phyloP scores from a whole-genome alignment of 2,888 invertebrate genomes.

The Stenichneumon culpator region DNA sequence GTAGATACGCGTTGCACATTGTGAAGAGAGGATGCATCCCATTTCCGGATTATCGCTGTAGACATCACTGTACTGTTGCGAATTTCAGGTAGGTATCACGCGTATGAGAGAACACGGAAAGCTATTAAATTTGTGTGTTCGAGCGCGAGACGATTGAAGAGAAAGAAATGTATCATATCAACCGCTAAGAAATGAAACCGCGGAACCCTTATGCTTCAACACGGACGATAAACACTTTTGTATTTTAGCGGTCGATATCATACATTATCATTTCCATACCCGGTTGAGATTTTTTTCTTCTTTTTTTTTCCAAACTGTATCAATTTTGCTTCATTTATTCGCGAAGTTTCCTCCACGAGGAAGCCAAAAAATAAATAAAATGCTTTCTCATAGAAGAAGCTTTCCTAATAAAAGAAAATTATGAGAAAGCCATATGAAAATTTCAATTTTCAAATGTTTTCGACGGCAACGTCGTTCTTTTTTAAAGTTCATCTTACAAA shows the following conservation, averaged over 20 bases:
- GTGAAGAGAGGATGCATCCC: slow-evolving; percentile 1
- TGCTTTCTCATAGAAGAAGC: too few relatives aligned
- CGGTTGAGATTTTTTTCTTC: background rate
- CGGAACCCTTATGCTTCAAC: background rate
- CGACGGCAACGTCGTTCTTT: background rate
- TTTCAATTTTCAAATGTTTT: background rate
- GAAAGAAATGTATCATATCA: background rate
- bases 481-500: background rate
- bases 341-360: too few relatives aligned
- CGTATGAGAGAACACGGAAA: background rate
- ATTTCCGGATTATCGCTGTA: background rate
- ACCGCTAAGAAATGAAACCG: too few relatives aligned
- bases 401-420: too few relatives aligned
- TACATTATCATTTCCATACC: background rate
- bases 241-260: background rate
- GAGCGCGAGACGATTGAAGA: background rate
- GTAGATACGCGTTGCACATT: background rate
- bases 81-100: background rate
- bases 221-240: background rate
- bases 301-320: too few relatives aligned
- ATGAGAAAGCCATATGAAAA: too few relatives aligned
- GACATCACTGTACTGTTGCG: background rate
- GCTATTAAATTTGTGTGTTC: background rate
- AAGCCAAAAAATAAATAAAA: too few relatives aligned
- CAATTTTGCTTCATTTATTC: too few relatives aligned